Evolutionary conservation across 2,797 vertebrate genomes (phyloP).

Genomic region (Chelon labrosus): DNA sequence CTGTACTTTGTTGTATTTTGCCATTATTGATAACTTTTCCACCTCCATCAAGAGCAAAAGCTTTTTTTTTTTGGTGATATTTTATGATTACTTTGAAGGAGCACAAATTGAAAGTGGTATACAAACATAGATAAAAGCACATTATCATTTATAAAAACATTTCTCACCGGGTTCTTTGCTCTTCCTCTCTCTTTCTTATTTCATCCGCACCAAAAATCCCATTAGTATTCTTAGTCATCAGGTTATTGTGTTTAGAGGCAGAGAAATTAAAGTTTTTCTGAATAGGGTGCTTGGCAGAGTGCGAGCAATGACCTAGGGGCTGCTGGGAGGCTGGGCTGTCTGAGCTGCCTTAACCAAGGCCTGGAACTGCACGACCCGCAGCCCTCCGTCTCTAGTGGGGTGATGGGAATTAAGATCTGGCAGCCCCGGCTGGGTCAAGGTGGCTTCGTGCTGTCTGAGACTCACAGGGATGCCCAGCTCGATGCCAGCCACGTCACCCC

Average conservation of each 20-base stretch:
- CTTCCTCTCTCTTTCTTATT: background rate
- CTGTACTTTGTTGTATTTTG: background rate
- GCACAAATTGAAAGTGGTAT: background rate
- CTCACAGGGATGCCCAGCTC: constrained; percentile 64
- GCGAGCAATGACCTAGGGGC: constrained; percentile 50
- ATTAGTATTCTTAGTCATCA: constrained; percentile 32
- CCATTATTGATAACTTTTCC: background rate
- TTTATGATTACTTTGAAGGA: too few species aligned
- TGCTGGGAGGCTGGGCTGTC: constrained; percentile 50
- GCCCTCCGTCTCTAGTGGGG: constrained; percentile 54
- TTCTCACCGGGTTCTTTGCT: background rate
- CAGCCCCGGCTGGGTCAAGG: constrained; percentile 70
- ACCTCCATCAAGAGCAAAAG: background rate
- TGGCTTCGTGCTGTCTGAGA: constrained; percentile 68
- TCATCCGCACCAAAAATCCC: constrained; percentile 13
- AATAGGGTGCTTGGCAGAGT: constrained; percentile 48
- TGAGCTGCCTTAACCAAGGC: constrained; percentile 43
- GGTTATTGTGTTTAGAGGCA: constrained; percentile 30
- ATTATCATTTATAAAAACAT: background rate
- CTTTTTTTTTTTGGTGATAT: background rate
- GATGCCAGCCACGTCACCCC: constrained; percentile 69
- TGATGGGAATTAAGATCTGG: constrained; percentile 70
- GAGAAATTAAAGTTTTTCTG: constrained; percentile 18
- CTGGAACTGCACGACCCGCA: constrained; percentile 37
- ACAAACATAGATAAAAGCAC: background rate